These are phyloP conservation scores for Cottoperca gobio DNA, from an alignment of 2,797 vertebrate species.

Conservation along the genomic window DNA sequence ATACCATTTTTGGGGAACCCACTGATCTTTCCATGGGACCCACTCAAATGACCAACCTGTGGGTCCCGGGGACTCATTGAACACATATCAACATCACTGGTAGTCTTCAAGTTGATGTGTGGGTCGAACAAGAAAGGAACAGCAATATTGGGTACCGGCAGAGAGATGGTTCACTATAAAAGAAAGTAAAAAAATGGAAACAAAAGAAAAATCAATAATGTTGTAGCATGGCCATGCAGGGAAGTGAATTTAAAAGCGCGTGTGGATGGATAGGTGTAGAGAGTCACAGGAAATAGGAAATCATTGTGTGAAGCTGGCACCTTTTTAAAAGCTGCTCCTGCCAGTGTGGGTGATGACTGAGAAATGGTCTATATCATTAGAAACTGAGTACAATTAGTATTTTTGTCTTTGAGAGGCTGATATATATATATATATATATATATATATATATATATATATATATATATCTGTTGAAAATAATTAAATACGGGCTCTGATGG, in stretches of 20 bases:
- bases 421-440: too few species aligned
- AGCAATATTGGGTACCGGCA: slow-evolving; percentile 7
- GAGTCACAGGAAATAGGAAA: slow-evolving; percentile 33
- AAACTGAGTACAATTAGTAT: background rate
- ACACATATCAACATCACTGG: background rate
- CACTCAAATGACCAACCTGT: too few species aligned
- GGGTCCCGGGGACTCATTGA: too few species aligned
- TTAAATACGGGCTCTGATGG: background rate
- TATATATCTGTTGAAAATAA: background rate
- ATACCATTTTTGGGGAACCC: too few species aligned
- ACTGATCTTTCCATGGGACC: too few species aligned
- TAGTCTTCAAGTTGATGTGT: slow-evolving; percentile 9
- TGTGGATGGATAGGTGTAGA: slow-evolving; percentile 18
- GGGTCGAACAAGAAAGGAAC: slow-evolving; percentile 10
- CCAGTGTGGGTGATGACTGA: background rate
- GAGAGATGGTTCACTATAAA: slow-evolving; percentile 34
- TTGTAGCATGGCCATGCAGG: slow-evolving; percentile 32
- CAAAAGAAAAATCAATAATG: slow-evolving; percentile 58
- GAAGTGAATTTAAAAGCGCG: slow-evolving; percentile 35
- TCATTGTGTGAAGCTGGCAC: slow-evolving; percentile 22
- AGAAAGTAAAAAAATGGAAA: slow-evolving; percentile 44
- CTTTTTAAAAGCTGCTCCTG: slow-evolving; percentile 27
- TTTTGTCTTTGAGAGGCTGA: background rate
- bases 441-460: too few species aligned
- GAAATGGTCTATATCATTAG: background rate